A percentile compares a stretch with the other conserved stretches of the same genome.
phyloP scores from a whole-genome alignment of 1,140 invertebrate genomes.

The Micrasema minimum region DNA sequence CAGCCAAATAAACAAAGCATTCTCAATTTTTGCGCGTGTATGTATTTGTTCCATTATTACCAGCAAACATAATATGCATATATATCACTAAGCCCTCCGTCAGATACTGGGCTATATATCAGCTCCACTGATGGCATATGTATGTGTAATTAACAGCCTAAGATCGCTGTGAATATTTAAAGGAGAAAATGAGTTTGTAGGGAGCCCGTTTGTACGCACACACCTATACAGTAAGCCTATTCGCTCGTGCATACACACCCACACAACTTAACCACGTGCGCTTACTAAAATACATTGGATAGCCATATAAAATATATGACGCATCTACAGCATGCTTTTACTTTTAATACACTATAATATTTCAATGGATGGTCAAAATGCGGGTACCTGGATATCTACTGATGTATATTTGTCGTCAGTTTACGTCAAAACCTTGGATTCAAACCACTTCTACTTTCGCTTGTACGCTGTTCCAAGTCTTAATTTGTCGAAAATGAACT shows the following conservation, averaged over 20 bases:
- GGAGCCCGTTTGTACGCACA: constrained; percentile 3
- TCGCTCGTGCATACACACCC: background rate
- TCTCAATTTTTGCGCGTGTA: too few relatives aligned
- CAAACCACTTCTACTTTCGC: too few relatives aligned
- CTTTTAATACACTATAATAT: background rate
- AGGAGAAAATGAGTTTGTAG: constrained; percentile 15
- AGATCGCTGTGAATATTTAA: constrained; percentile 37
- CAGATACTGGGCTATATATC: constrained; percentile 7
- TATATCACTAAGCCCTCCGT: too few relatives aligned
- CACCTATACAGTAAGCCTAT: background rate
- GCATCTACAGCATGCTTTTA: background rate
- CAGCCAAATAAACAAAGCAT: too few relatives aligned
- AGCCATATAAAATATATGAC: background rate
- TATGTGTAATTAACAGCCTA: constrained; percentile 38
- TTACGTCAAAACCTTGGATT: background rate
- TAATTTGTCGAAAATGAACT: too few relatives aligned
- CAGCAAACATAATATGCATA: too few relatives aligned
- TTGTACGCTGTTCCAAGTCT: too few relatives aligned
- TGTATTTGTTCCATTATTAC: too few relatives aligned
- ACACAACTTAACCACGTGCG: too few relatives aligned
- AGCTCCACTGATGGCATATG: constrained; percentile 13
- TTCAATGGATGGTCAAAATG: background rate
- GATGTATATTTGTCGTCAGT: background rate
- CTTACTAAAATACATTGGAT: background rate
- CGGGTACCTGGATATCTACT: background rate